phyloP scores from a whole-genome alignment of 2,113 vertebrate species.

The Phaethornis superciliosus region DNA sequence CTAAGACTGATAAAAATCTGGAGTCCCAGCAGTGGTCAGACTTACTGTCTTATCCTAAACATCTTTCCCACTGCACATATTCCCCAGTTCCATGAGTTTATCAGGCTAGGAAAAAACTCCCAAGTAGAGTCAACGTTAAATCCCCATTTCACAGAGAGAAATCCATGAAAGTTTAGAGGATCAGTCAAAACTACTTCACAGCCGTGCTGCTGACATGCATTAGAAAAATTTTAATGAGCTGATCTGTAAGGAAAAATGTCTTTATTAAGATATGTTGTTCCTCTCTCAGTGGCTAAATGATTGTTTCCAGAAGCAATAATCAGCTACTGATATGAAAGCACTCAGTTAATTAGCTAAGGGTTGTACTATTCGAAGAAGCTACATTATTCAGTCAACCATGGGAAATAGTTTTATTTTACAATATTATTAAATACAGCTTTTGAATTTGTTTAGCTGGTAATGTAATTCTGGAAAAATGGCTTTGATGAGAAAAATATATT shows the following conservation, averaged over 20 bases:
- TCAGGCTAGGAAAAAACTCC: not conserved
- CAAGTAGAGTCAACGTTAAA: not conserved
- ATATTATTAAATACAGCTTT: slow-evolving; percentile 43
- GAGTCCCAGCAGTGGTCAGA: not conserved
- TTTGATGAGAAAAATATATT: slow-evolving; percentile 4
- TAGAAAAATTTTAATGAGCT: slow-evolving; percentile 35
- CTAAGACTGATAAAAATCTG: not conserved
- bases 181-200: not conserved
- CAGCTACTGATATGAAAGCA: slow-evolving; percentile 63
- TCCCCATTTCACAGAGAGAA: not conserved
- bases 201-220: not conserved
- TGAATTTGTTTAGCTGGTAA: slow-evolving; percentile 28
- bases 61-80: not conserved
- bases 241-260: slow-evolving; percentile 45
- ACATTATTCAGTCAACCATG: slow-evolving; percentile 55
- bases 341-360: slow-evolving; percentile 60
- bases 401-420: slow-evolving; percentile 54
- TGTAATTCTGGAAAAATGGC: slow-evolving; percentile 4
- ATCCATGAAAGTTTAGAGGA: not conserved
- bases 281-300: slow-evolving; percentile 55
- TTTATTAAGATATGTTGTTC: slow-evolving; percentile 61
- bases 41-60: not conserved
- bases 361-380: slow-evolving; percentile 18
- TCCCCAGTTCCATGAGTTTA: not conserved
- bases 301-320: slow-evolving; percentile 71